Evolutionary conservation across 2,113 vertebrate species (phyloP).

Genomic region (Procavia capensis): DNA sequence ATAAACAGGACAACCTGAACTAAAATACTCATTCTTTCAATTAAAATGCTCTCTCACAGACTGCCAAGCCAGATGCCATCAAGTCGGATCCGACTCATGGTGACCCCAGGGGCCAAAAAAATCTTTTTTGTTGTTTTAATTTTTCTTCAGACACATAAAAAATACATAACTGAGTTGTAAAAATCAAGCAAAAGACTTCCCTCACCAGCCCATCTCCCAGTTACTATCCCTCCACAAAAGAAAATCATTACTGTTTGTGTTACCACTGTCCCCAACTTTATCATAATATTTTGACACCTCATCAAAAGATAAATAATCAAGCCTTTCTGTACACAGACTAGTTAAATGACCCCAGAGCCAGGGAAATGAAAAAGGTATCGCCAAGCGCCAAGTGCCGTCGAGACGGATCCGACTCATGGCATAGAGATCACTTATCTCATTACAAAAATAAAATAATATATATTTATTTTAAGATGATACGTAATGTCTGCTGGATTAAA

Average conservation of each 20-base stretch:
- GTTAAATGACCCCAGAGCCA: background rate
- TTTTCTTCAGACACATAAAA: slow-evolving; percentile 7
- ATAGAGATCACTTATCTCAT: background rate
- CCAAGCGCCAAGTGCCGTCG: too few relatives aligned
- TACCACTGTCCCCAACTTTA: background rate
- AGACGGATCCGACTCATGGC: too few relatives aligned
- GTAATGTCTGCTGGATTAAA: background rate
- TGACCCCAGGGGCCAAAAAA: too few relatives aligned
- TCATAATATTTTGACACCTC: slow-evolving; percentile 19
- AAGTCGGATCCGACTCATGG: too few relatives aligned
- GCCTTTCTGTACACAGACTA: background rate
- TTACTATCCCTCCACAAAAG: background rate
- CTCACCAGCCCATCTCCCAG: background rate
- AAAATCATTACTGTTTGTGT: background rate
- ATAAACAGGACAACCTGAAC: background rate
- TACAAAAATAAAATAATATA: background rate
- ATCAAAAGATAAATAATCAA: slow-evolving; percentile 32
- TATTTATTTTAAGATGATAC: background rate
- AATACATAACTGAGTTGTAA: background rate
- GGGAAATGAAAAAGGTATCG: background rate
- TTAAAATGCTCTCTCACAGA: too few relatives aligned
- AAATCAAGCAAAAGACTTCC: background rate
- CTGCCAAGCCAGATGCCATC: too few relatives aligned
- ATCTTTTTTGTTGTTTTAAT: background rate
- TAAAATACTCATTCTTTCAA: background rate